These are phyloP conservation scores for Gallinago paraguaiae DNA, from an alignment of 2,113 vertebrate genomes.

Conservation along the genomic window DNA sequence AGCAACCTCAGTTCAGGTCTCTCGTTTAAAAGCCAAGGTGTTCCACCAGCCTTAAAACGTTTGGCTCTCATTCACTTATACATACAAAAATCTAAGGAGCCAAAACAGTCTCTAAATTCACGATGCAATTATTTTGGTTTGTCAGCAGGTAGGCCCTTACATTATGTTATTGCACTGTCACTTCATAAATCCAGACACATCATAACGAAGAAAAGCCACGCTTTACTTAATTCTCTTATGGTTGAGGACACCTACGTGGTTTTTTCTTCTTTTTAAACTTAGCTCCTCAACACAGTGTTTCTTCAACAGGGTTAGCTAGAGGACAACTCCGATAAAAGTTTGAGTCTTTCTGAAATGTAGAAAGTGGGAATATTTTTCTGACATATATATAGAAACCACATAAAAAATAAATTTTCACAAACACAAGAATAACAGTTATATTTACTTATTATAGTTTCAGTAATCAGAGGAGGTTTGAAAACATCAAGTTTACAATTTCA, in stretches of 20 bases:
- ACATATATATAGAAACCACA: neutral
- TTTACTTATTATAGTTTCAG: neutral
- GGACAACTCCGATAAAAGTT: neutral
- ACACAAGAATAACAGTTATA: neutral
- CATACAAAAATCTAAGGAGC: neutral
- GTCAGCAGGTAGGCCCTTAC: neutral
- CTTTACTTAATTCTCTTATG: neutral
- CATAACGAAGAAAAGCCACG: neutral
- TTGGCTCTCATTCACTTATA: neutral
- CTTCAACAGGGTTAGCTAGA: neutral
- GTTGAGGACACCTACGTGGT: neutral
- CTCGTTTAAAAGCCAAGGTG: neutral
- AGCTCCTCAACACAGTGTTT: neutral
- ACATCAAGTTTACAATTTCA: neutral
- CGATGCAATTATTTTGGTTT: neutral
- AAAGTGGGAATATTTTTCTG: neutral
- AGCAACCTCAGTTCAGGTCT: neutral
- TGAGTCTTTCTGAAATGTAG: neutral
- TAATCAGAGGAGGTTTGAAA: neutral
- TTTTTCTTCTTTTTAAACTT: neutral
- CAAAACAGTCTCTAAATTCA: neutral
- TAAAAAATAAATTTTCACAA: too few species aligned
- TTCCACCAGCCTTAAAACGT: neutral
- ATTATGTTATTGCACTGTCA: neutral
- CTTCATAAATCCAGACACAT: constrained; percentile 6